phyloP scores from a whole-genome alignment of 2,113 vertebrate genomes.

The Columba livia region DNA sequence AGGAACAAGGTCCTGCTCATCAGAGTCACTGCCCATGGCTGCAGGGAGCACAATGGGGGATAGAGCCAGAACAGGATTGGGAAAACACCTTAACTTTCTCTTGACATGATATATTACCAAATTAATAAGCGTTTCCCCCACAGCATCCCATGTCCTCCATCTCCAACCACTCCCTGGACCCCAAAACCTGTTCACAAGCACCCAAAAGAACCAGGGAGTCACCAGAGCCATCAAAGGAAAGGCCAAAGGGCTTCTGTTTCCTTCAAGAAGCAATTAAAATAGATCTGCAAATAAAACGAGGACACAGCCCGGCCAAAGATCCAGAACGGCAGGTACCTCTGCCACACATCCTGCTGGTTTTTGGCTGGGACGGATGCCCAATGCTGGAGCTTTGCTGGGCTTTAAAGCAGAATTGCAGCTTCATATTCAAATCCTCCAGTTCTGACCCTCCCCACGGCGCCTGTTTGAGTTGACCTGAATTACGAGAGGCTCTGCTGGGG shows the following conservation, averaged over 20 bases:
- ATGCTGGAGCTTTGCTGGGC: background rate
- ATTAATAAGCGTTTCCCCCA: background rate
- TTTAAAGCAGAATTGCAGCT: background rate
- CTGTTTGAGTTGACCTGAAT: background rate
- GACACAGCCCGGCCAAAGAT: fast-evolving
- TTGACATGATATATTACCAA: background rate
- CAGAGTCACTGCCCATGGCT: fast-evolving
- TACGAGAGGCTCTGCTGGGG: background rate
- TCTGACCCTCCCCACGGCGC: background rate
- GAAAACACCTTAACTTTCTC: background rate
- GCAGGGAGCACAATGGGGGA: background rate
- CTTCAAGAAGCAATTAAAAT: background rate
- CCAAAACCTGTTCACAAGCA: background rate
- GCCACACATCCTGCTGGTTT: background rate
- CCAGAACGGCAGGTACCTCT: fast-evolving
- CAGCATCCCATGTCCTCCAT: background rate
- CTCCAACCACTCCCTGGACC: background rate
- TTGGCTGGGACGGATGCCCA: background rate
- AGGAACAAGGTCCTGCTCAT: background rate
- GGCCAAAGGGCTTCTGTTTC: background rate
- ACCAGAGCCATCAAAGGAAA: fast-evolving
- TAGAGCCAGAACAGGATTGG: background rate
- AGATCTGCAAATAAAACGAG: background rate
- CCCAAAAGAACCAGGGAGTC: background rate
- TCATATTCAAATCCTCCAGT: fast-evolving